Percentiles rank a stretch among this genome's conserved stretches.
Evolutionary conservation across 2,797 vertebrate species (phyloP).

Genomic region (Sebastes hubbsi): DNA sequence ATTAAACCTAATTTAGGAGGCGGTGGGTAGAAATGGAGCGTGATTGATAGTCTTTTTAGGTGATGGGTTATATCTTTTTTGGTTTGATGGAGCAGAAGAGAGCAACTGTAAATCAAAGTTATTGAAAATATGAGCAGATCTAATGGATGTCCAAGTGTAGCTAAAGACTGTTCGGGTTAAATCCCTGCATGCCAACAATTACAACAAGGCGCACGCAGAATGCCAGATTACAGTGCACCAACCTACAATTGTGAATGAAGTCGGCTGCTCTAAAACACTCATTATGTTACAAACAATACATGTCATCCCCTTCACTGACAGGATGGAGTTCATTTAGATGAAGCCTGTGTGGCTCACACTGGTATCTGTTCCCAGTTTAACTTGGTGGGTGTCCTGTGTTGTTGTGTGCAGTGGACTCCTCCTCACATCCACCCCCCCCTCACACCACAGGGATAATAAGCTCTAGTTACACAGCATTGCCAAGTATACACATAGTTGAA

Average conservation of each 20-base stretch:
- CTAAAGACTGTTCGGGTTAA: conserved; percentile 16
- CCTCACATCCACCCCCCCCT: neutral
- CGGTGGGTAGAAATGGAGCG: too few species aligned
- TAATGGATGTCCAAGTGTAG: neutral
- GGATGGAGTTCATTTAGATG: neutral
- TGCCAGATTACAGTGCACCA: conserved; percentile 52
- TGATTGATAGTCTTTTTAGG: too few species aligned
- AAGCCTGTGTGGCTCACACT: neutral
- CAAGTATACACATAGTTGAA: conserved; percentile 37
- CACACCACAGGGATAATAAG: conserved; percentile 35
- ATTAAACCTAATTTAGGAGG: too few species aligned
- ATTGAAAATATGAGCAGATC: neutral
- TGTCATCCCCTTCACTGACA: conserved; percentile 6
- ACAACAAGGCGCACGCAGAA: neutral
- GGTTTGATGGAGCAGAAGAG: neutral
- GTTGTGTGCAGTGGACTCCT: conserved; percentile 10
- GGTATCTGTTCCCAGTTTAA: conserved; percentile 15
- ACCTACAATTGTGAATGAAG: conserved; percentile 46
- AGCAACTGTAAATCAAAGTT: neutral
- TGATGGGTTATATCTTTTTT: neutral
- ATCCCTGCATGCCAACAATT: conserved; percentile 12
- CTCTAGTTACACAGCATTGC: conserved; percentile 47
- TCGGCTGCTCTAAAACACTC: conserved; percentile 52
- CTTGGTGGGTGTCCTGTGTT: conserved; percentile 53
- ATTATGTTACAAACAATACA: conserved; percentile 62